Evolutionary conservation across 2,797 vertebrate genomes (phyloP).

Genomic region (Spheniscus humboldti): DNA sequence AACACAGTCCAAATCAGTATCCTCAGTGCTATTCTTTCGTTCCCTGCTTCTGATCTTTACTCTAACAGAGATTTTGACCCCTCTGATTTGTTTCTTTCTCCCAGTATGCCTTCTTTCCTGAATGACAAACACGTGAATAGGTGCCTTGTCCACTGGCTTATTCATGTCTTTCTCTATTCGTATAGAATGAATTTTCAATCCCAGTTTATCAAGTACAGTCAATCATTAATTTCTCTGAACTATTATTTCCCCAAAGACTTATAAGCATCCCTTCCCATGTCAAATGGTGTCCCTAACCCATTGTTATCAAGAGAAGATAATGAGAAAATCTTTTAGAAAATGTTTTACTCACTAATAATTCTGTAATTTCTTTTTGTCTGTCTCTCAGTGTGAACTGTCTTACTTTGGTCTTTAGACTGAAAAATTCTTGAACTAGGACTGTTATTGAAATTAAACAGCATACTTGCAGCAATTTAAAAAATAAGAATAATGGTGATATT

Average conservation of each 20-base stretch:
- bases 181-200: not conserved
- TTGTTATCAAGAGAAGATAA: not conserved
- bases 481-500: not conserved
- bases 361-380: not conserved
- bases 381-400: not conserved
- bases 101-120: not conserved
- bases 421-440: not conserved
- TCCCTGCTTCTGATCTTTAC: not conserved
- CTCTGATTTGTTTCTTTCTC: not conserved
- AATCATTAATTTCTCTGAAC: not conserved
- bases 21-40: not conserved
- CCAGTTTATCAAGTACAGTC: not conserved
- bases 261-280: not conserved
- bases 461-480: not conserved
- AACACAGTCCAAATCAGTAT: not conserved
- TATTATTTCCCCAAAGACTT: not conserved
- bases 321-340: not conserved
- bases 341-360: not conserved
- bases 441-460: not conserved
- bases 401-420: not conserved
- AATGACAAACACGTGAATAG: not conserved
- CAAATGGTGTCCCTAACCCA: not conserved
- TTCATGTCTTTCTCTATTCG: not conserved
- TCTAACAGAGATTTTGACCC: not conserved
- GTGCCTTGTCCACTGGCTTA: not conserved